Conservation (phyloP, 2,797 vertebrate species). For the Halcyon chelicuti region DNA sequence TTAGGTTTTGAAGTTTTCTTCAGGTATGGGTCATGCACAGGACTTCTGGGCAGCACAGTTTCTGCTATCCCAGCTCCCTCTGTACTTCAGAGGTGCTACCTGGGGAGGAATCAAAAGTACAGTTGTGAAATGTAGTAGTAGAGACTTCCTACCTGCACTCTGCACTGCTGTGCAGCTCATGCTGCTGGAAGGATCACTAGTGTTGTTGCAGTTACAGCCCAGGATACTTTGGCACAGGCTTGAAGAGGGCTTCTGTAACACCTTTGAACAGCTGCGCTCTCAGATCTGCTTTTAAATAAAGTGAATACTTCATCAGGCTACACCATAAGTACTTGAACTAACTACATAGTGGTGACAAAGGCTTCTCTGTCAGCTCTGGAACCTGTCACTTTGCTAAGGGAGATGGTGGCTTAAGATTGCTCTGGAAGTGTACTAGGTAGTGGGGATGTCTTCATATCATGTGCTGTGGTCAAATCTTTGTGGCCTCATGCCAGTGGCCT, state of each 20-base stretch:
- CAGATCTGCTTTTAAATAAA: neutral
- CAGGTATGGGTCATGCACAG: neutral
- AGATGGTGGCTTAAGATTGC: neutral
- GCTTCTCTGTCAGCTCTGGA: neutral
- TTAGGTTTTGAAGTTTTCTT: neutral
- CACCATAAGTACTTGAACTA: neutral
- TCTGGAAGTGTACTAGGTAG: neutral
- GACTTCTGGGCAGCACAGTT: neutral
- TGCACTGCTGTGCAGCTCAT: rapidly evolving
- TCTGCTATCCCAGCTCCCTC: neutral
- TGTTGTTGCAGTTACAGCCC: neutral
- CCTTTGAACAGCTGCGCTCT: neutral
- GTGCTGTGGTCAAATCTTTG: neutral
- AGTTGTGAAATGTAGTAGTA: neutral
- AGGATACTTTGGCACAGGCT: neutral
- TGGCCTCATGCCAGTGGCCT: neutral
- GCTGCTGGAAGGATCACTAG: neutral
- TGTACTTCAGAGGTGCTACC: neutral
- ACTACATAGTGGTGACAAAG: neutral
- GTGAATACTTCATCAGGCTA: neutral
- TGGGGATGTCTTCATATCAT: neutral
- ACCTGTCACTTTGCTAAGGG: neutral
- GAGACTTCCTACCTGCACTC: rapidly evolving
- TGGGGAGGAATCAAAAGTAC: neutral
- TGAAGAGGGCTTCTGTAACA: neutral